A percentile compares a stretch with the other conserved stretches of the same genome.
Evolutionary conservation across 2,113 vertebrate species (phyloP).

Genomic region (Microcebus jonahi): DNA sequence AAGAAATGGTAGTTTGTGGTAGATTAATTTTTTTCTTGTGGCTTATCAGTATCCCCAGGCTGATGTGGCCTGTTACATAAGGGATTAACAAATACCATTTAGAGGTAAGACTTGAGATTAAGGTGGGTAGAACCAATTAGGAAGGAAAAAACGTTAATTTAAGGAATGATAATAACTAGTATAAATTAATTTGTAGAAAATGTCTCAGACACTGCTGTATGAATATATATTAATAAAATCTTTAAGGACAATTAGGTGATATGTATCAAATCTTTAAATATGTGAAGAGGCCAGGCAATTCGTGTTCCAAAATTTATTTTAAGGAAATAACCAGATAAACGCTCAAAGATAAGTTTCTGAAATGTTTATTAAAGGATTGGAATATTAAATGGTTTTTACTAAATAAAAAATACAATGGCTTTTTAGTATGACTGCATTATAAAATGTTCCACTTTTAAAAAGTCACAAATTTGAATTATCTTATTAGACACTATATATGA

Average conservation of each 20-base stretch:
- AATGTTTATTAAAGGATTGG: neutral
- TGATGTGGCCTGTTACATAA: neutral
- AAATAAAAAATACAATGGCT: neutral
- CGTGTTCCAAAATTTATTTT: neutral
- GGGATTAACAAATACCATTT: neutral
- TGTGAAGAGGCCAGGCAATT: neutral
- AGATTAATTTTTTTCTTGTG: neutral
- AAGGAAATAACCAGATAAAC: neutral
- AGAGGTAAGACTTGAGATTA: neutral
- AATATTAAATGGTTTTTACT: neutral
- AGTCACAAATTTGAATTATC: neutral
- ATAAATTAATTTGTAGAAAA: neutral
- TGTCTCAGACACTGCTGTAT: neutral
- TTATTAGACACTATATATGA: neutral
- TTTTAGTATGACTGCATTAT: neutral
- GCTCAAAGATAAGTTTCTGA: neutral
- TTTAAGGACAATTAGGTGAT: neutral
- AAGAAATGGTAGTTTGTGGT: too few species aligned
- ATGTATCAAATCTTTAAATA: neutral
- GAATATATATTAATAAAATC: neutral
- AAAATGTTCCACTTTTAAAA: slow-evolving; percentile 5
- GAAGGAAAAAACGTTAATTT: neutral
- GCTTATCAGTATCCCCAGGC: neutral
- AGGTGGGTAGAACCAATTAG: neutral
- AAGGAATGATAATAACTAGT: neutral